Evolutionary conservation across 2,888 invertebrate species (phyloP).

Genomic region (Xylota sylvarum): DNA sequence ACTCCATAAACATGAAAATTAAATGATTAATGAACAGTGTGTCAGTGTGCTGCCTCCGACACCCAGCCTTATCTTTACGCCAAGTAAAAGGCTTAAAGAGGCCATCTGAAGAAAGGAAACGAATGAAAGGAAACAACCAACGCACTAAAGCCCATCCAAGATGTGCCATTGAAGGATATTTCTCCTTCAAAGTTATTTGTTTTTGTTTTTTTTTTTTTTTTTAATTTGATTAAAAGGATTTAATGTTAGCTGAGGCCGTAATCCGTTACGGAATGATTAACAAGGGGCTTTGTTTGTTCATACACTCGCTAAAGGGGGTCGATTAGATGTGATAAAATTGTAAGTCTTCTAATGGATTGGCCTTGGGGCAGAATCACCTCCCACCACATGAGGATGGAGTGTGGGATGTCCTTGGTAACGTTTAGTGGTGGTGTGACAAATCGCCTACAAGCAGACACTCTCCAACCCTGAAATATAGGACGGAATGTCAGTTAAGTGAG

Average conservation of each 20-base stretch:
- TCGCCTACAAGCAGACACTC: background rate
- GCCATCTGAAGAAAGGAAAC: conserved; percentile 6
- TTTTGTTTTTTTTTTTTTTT: conserved; percentile 26
- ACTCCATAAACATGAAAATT: conserved; percentile 62
- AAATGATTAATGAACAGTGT: conserved; percentile 66
- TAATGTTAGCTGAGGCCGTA: conserved; percentile 54
- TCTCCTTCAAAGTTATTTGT: background rate
- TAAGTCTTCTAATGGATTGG: conserved; percentile 70
- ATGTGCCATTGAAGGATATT: conserved; percentile 1
- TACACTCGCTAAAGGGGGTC: conserved; percentile 40
- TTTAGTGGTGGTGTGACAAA: conserved; percentile 22
- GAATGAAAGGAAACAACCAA: background rate
- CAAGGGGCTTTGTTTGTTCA: conserved; percentile 55
- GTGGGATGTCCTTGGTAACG: background rate
- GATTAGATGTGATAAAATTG: conserved; percentile 67
- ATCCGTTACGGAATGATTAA: conserved; percentile 66
- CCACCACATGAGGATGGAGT: background rate
- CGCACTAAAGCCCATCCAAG: conserved; percentile 10
- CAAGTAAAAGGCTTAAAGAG: conserved; percentile 25
- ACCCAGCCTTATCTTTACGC: conserved; percentile 3
- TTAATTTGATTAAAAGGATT: conserved; percentile 72
- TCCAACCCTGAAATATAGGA: background rate
- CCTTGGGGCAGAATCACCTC: conserved; percentile 51
- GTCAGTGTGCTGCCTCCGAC: conserved; percentile 14
- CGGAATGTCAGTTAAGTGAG: conserved; percentile 53